Evolutionary conservation across 2,113 vertebrate genomes (phyloP), one percentile per base, ranked within the genome.

Genomic region (Origma solitaria): DNA sequence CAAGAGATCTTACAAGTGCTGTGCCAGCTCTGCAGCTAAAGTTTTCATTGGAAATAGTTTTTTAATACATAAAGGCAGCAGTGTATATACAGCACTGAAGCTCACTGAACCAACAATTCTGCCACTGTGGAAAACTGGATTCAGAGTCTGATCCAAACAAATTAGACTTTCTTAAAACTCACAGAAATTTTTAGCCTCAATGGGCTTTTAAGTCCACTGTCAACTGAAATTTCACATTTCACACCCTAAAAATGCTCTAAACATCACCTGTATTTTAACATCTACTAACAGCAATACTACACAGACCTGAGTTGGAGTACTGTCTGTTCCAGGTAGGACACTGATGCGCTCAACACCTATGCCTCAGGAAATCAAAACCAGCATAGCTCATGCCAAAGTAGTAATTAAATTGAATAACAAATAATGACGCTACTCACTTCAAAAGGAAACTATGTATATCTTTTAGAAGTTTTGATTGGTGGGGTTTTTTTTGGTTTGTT

Each of bases 311-410:
- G 33, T 8, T 69, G 37, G 11, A 86, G 13, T n/a, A 83, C 11
- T 45, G 8, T 7, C 2, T 66, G 0, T 22, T 65, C 37, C 57
- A 76, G 18, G 47, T 2, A 57, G 17, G 23, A 66, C 25, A 73
- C 7, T 22, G 17, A 60, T 9, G 28, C 8, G 13, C 31, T 78
- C 30, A 66, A 35, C 0, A 0, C 20, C 60, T 42, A 33, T 21
- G 37, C 37, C 35, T 72, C 62, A 54, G 38, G n/a, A 79, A 86
- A 86, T 25, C 61, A 75, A 44, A 42, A 65, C 15, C 9, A 4
- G 35, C 17, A 58, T 28, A 35, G 42, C 5, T 10, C 30, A 60
- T 20, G 9, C 30, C 44, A 83, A 75, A 82, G 13, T 7, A 49
- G 37, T 66, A 19, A 83, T 71, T 76, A 80, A 15, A 61, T 4